Evolutionary conservation across 1,140 invertebrate genomes (phyloP).

Genomic region (Drosophila cardini): DNA sequence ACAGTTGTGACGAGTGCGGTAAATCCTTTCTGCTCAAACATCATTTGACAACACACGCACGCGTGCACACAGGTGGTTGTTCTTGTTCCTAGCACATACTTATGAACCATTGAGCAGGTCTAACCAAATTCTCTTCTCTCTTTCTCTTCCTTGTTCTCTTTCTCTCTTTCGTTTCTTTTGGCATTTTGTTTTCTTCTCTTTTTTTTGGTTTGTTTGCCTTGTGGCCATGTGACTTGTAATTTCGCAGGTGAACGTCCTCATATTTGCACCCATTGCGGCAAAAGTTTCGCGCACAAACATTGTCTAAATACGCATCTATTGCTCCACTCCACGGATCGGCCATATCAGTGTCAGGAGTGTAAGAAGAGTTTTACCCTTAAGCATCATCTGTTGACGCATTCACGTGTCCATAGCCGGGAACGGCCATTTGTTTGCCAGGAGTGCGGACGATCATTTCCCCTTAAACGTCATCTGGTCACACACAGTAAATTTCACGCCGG

Average conservation of each 20-base stretch:
- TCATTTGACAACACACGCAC: constrained; percentile 91
- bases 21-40: constrained; percentile 93
- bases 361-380: constrained; percentile 94
- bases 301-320: constrained; percentile 92
- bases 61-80: constrained; percentile 89
- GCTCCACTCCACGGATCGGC: constrained; percentile 91
- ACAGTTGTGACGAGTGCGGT: constrained; percentile 92
- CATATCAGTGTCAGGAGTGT: constrained; percentile 93
- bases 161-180: constrained; percentile 32
- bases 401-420: constrained; percentile 90
- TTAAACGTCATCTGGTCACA: constrained; percentile 92
- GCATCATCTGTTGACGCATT: constrained; percentile 91
- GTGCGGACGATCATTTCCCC: constrained; percentile 92
- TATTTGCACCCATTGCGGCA: constrained; percentile 93
- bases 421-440: constrained; percentile 92
- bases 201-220: too few relatives aligned
- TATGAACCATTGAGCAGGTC: constrained; percentile 49
- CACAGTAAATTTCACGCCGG: constrained; percentile 95
- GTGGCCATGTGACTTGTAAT: too few relatives aligned
- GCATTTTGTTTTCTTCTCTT: not conserved
- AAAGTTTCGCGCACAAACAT: constrained; percentile 93
- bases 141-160: constrained; percentile 21
- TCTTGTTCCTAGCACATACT: constrained; percentile 70
- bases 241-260: constrained; percentile 90
- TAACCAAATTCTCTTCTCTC: constrained; percentile 38